A percentile compares a stretch with the other conserved stretches of the same genome.
Conservation (phyloP, 2,113 vertebrate genomes). For the Urocitellus parryii region DNA sequence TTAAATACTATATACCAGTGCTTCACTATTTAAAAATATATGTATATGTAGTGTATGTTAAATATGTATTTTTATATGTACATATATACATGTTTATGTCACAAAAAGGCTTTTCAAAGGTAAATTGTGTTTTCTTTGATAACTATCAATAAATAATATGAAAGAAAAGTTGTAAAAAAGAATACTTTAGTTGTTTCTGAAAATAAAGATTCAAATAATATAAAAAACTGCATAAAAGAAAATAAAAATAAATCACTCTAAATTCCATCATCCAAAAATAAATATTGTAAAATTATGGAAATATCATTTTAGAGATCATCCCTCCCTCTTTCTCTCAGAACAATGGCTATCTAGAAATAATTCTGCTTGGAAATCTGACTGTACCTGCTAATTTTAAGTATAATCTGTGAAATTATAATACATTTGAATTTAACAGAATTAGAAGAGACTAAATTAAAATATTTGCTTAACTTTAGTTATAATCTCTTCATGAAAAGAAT, state of each 20-base stretch:
- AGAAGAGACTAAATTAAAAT: conserved; percentile 30
- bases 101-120: too few species aligned
- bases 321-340: background rate
- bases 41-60: too few species aligned
- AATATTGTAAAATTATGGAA: conserved; percentile 2
- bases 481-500: conserved; percentile 50
- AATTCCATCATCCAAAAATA: background rate
- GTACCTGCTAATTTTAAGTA: conserved; percentile 31
- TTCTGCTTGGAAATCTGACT: conserved; percentile 9
- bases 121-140: too few species aligned
- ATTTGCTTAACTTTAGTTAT: conserved; percentile 23
- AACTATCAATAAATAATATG: too few species aligned
- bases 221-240: conserved; percentile 11
- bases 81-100: too few species aligned
- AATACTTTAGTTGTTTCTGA: background rate
- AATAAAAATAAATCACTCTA: background rate
- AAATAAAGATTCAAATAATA: conserved; percentile 23
- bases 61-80: too few species aligned
- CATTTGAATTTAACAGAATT: conserved; percentile 26
- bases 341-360: conserved; percentile 8
- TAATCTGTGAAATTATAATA: conserved; percentile 43
- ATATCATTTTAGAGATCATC: background rate
- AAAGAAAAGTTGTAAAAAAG: background rate
- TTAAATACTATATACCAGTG: too few species aligned
- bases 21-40: too few species aligned